These are phyloP conservation scores for Myiothlypis chrysogaster DNA, from an alignment of 2,797 vertebrate genomes.

Conservation along the genomic window DNA sequence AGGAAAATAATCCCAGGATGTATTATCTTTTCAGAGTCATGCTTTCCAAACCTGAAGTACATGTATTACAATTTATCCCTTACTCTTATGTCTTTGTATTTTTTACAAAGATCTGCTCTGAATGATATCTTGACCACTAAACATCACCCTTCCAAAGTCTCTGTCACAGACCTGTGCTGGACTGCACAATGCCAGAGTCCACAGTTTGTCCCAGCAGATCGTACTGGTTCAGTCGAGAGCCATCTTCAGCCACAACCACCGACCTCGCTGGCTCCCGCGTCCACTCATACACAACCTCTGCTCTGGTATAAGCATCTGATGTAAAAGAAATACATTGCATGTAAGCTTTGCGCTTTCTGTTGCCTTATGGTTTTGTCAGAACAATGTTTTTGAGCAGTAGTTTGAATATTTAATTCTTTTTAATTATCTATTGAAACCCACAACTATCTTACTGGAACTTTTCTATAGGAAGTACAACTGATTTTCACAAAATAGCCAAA, in stretches of 20 bases:
- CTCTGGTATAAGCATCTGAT: constrained; percentile 94
- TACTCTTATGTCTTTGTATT: not conserved
- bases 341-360: not conserved
- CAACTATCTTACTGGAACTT: not conserved
- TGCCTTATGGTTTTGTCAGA: not conserved
- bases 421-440: not conserved
- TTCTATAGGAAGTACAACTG: not conserved
- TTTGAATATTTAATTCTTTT: not conserved
- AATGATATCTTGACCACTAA: not conserved
- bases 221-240: constrained; percentile 95
- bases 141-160: not conserved
- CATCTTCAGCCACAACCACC: constrained; percentile 96
- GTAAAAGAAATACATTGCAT: not conserved
- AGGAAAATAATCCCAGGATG: not conserved
- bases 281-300: constrained; percentile 97
- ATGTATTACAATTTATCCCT: not conserved
- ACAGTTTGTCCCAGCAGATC: constrained; percentile 95
- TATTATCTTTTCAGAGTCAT: not conserved
- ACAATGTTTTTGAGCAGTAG: not conserved
- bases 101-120: not conserved
- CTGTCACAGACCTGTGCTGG: constrained; percentile 89
- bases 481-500: not conserved
- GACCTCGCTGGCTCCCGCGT: constrained; percentile 91
- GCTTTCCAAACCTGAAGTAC: not conserved
- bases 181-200: constrained; percentile 94